phyloP scores from a whole-genome alignment of 2,888 invertebrate species.

The Lottia scabra region DNA sequence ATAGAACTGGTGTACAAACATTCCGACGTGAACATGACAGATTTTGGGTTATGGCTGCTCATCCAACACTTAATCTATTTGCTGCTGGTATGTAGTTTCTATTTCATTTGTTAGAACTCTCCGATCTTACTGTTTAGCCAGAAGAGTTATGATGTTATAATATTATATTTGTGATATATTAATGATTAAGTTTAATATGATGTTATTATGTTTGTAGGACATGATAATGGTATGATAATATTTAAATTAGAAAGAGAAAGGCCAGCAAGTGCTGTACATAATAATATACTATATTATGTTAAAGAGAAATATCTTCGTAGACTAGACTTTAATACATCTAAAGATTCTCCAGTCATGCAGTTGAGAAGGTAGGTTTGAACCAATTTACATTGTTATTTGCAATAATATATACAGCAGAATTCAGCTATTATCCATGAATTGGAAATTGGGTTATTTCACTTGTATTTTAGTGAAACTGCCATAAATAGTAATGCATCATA shows the following conservation, averaged over 20 bases:
- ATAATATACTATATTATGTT: slow-evolving; percentile 93
- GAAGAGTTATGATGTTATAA: not conserved
- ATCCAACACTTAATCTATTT: slow-evolving; percentile 95
- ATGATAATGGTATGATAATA: slow-evolving; percentile 96
- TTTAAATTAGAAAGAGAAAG: slow-evolving; percentile 93
- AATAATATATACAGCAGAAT: no score
- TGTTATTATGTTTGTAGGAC: no score
- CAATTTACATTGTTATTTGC: not conserved
- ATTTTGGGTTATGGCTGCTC: slow-evolving; percentile 96
- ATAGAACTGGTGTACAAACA: slow-evolving; percentile 68
- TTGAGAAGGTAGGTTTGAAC: slow-evolving; percentile 76
- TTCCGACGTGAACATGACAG: slow-evolving; percentile 91
- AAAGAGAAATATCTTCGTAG: slow-evolving; percentile 92
- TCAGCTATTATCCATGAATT: no score
- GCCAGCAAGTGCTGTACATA: slow-evolving; percentile 94
- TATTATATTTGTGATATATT: not conserved
- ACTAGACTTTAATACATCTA: slow-evolving; percentile 92
- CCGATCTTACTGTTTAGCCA: no score
- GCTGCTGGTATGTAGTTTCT: slow-evolving; percentile 79
- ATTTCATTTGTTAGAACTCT: not conserved
- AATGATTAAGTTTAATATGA: no score
- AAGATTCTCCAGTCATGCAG: slow-evolving; percentile 93
- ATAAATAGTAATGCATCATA: no score
- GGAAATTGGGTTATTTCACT: no score
- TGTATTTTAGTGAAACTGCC: no score